phyloP scores from a whole-genome alignment of 2,888 invertebrate genomes.

The Eugnorisma glareosa region DNA sequence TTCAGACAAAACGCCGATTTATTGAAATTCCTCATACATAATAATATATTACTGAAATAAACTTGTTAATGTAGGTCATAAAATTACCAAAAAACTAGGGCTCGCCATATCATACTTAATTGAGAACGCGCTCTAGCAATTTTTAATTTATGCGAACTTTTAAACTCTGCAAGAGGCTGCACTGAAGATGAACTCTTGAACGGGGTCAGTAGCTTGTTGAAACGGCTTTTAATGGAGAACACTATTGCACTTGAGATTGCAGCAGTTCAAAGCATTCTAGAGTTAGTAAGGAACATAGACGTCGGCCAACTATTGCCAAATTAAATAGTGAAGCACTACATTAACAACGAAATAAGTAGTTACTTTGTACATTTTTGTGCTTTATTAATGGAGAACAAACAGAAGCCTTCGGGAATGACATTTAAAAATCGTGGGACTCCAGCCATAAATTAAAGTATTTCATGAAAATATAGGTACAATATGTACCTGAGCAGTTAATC shows the following conservation, averaged over 20 bases:
- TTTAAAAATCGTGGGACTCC: neutral
- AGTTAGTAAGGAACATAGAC: neutral
- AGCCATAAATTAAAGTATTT: neutral
- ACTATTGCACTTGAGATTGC: neutral
- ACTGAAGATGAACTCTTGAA: slow-evolving; percentile 13
- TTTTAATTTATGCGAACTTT: slow-evolving; percentile 29
- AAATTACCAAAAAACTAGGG: slow-evolving; percentile 14
- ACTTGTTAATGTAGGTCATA: slow-evolving; percentile 2
- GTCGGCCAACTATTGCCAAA: neutral
- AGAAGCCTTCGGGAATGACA: neutral
- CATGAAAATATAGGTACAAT: neutral
- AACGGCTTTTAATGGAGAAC: neutral
- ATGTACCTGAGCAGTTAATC: neutral
- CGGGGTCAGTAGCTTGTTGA: neutral
- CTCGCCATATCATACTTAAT: slow-evolving; percentile 5
- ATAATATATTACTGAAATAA: slow-evolving; percentile 4
- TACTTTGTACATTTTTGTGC: neutral
- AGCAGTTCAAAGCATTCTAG: neutral
- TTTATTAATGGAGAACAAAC: neutral
- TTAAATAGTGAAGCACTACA: neutral
- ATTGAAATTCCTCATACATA: neutral
- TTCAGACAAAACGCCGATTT: too few species aligned
- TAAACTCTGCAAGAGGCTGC: slow-evolving; percentile 7
- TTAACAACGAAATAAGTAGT: neutral
- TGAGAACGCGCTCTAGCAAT: neutral